These are phyloP conservation scores for Pyrocephalus nanus DNA, from an alignment of 2,797 vertebrate genomes.

Conservation along the genomic window DNA sequence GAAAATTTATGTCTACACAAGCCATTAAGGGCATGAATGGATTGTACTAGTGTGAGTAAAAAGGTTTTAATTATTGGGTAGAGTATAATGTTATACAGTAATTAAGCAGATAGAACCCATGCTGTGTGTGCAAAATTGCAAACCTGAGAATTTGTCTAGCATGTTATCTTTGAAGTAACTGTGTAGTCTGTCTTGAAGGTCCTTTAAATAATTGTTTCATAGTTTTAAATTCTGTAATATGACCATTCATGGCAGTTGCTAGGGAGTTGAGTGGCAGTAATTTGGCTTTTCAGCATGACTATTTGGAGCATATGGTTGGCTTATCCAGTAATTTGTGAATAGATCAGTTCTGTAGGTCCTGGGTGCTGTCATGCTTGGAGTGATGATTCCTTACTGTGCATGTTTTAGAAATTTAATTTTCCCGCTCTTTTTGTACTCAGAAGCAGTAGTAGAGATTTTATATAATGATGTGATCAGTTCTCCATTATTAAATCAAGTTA, in stretches of 20 bases:
- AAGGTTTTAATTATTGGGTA: neutral
- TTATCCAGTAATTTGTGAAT: neutral
- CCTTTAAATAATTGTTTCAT: neutral
- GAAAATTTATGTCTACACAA: neutral
- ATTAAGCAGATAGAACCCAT: neutral
- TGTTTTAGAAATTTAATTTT: neutral
- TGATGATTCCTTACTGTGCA: neutral
- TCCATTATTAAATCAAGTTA: neutral
- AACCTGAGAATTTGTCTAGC: neutral
- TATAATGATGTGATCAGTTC: neutral
- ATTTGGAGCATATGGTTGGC: neutral
- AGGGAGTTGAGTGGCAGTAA: neutral
- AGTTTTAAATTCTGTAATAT: neutral
- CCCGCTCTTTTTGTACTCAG: neutral
- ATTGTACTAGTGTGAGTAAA: neutral
- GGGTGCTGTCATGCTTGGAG: neutral
- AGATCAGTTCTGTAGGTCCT: neutral
- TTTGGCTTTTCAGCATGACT: neutral
- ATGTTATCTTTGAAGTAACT: neutral
- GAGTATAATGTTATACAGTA: neutral
- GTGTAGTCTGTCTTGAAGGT: neutral
- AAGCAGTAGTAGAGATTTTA: neutral
- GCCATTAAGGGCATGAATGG: neutral
- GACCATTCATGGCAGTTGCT: neutral
- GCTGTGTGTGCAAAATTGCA: neutral